These are phyloP conservation scores for Acipenser oxyrinchus DNA, from an alignment of 2,797 vertebrate genomes.

Conservation along the genomic window DNA sequence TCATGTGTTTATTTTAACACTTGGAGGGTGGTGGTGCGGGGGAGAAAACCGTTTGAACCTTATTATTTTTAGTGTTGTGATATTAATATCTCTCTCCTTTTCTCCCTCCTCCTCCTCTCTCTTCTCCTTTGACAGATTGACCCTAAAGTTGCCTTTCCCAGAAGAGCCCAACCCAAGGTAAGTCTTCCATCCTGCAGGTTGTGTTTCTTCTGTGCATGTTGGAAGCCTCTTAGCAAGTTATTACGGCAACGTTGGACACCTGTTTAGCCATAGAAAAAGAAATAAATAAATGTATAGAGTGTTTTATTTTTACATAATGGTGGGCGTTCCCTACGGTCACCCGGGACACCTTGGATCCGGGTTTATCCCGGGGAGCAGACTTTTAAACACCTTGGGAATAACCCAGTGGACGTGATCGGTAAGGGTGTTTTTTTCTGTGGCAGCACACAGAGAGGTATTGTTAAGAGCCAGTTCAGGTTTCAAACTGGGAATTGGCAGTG, in stretches of 20 bases:
- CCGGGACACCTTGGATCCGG: too few species aligned
- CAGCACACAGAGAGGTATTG: constrained; percentile 55
- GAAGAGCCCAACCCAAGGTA: constrained; percentile 98
- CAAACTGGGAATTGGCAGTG: constrained; percentile 56
- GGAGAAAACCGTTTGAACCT: background rate
- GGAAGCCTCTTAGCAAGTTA: constrained; percentile 8
- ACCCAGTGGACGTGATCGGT: constrained; percentile 49
- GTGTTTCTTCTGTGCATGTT: constrained; percentile 10
- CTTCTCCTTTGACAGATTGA: constrained; percentile 75
- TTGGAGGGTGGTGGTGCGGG: background rate
- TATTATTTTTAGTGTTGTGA: background rate
- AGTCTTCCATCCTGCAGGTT: constrained; percentile 37
- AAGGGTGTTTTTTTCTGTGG: constrained; percentile 55
- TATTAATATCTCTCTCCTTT: constrained; percentile 16
- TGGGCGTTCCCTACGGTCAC: too few species aligned
- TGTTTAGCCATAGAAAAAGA: too few species aligned
- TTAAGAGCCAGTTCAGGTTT: constrained; percentile 67
- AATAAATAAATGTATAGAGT: too few species aligned
- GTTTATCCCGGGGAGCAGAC: too few species aligned
- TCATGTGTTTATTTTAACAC: too few species aligned
- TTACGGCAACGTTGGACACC: background rate
- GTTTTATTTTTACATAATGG: too few species aligned
- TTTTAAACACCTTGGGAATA: too few species aligned
- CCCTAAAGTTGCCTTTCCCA: constrained; percentile 99
- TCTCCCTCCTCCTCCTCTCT: constrained; percentile 16